These are phyloP conservation scores for Brachionus paranguensis DNA, from an alignment of 1,140 invertebrate genomes.

Conservation along the genomic window DNA sequence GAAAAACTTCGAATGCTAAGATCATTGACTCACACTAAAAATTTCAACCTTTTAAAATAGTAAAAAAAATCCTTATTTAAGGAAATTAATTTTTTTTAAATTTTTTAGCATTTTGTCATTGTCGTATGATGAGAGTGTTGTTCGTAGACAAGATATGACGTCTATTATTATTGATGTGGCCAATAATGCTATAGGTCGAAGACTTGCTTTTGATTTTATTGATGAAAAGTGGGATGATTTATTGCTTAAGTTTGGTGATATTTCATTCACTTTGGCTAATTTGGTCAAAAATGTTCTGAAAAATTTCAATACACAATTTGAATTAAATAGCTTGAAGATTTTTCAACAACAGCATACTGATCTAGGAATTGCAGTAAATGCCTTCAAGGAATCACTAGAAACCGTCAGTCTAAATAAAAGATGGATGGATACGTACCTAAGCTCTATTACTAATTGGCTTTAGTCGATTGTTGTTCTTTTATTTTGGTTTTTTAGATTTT, in stretches of 20 bases:
- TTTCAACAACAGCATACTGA: constrained; percentile 1
- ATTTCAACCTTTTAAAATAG: constrained; percentile 28
- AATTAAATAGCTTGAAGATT: background rate
- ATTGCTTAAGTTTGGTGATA: background rate
- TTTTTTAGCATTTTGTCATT: background rate
- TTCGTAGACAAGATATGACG: constrained; percentile 24
- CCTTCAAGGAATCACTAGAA: constrained; percentile 4
- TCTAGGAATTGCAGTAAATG: background rate
- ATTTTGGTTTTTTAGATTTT: background rate
- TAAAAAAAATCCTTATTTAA: background rate
- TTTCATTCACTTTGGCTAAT: constrained; percentile 35
- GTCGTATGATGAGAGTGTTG: background rate
- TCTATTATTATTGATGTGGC: constrained; percentile 1
- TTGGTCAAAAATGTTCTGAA: background rate
- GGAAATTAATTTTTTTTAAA: background rate
- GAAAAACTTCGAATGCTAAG: constrained; percentile 4
- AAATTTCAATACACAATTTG: constrained; percentile 8
- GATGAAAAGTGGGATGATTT: constrained; percentile 39
- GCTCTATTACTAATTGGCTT: background rate
- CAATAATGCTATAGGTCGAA: background rate
- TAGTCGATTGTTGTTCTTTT: background rate
- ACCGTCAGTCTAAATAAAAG: background rate
- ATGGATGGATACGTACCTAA: constrained; percentile 18
- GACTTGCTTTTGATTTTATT: constrained; percentile 18
- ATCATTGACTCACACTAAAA: background rate